Evolutionary conservation across 2,113 vertebrate genomes (phyloP).

Genomic region (Chauna torquata): DNA sequence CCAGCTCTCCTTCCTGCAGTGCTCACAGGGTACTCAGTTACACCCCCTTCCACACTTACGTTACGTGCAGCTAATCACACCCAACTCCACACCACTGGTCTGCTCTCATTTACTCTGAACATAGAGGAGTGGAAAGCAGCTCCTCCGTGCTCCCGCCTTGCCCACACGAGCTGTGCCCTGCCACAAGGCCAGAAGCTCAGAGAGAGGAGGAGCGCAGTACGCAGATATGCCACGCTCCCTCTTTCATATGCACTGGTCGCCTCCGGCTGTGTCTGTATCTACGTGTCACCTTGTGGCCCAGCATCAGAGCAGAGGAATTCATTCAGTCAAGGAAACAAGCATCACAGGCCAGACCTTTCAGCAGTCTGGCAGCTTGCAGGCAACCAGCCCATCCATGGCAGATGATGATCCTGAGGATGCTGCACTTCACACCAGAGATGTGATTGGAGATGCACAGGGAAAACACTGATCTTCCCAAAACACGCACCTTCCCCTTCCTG

Average conservation of each 20-base stretch:
- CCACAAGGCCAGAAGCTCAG: background rate
- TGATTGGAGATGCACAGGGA: background rate
- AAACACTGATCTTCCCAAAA: background rate
- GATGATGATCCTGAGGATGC: background rate
- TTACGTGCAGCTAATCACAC: background rate
- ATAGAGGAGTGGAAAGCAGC: background rate
- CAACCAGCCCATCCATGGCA: no score
- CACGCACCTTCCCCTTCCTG: background rate
- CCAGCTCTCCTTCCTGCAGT: background rate
- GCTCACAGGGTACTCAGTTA: fast-evolving
- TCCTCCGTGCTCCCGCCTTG: background rate
- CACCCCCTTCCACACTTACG: background rate
- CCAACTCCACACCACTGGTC: background rate
- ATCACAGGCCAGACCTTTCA: background rate
- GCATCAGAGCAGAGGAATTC: background rate
- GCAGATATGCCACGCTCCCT: background rate
- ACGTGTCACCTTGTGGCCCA: fast-evolving
- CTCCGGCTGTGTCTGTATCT: background rate
- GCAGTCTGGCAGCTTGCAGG: no score
- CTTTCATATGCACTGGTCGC: background rate
- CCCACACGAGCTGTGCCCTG: fast-evolving
- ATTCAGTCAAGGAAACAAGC: fast-evolving
- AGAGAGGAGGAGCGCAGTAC: background rate
- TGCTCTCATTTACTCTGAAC: background rate
- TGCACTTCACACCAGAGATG: background rate